Percentiles rank a stretch among this genome's conserved stretches.
Evolutionary conservation across 2,797 vertebrate species (phyloP).

Genomic region (Gambelia wislizenii): DNA sequence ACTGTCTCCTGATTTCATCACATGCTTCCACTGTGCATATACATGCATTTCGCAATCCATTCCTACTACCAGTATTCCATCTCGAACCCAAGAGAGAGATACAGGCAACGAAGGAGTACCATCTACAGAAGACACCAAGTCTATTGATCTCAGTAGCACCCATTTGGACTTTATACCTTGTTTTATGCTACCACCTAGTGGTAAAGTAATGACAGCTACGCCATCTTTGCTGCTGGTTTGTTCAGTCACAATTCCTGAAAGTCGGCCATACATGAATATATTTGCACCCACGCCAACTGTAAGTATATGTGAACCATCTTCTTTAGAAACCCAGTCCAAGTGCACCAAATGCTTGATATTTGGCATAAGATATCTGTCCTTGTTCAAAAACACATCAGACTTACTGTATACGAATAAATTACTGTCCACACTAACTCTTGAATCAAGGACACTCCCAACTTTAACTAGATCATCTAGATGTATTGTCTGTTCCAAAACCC

Average conservation of each 20-base stretch:
- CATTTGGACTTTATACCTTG: slow-evolving; percentile 96
- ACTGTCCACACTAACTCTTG: slow-evolving; percentile 96
- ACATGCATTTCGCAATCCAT: slow-evolving; percentile 99
- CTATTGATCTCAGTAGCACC: slow-evolving; percentile 93
- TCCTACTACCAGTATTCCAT: slow-evolving; percentile 96
- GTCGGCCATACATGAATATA: slow-evolving; percentile 98
- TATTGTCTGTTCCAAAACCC: slow-evolving; percentile 97
- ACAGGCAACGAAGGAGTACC: slow-evolving; percentile 96
- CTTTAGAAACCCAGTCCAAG: slow-evolving; percentile 98
- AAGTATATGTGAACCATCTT: slow-evolving; percentile 97
- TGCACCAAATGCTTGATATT: slow-evolving; percentile 98
- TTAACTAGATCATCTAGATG: slow-evolving; percentile 93
- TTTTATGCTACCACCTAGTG: slow-evolving; percentile 98
- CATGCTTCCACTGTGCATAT: slow-evolving; percentile 97
- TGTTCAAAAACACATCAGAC: slow-evolving; percentile 91
- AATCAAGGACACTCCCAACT: slow-evolving; percentile 90
- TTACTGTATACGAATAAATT: slow-evolving; percentile 99
- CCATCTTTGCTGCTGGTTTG: slow-evolving; percentile 94
- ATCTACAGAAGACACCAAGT: slow-evolving; percentile 94
- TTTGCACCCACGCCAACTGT: slow-evolving; percentile 97
- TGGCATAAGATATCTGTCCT: slow-evolving; percentile 86
- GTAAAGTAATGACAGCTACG: slow-evolving; percentile 94
- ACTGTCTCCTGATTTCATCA: slow-evolving; percentile 85
- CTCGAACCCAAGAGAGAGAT: slow-evolving; percentile 97
- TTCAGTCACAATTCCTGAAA: slow-evolving; percentile 95